Evolutionary conservation across 2,797 vertebrate species (phyloP), one percentile per base, ranked within the genome.

Genomic region (Sebastes steindachneri): DNA sequence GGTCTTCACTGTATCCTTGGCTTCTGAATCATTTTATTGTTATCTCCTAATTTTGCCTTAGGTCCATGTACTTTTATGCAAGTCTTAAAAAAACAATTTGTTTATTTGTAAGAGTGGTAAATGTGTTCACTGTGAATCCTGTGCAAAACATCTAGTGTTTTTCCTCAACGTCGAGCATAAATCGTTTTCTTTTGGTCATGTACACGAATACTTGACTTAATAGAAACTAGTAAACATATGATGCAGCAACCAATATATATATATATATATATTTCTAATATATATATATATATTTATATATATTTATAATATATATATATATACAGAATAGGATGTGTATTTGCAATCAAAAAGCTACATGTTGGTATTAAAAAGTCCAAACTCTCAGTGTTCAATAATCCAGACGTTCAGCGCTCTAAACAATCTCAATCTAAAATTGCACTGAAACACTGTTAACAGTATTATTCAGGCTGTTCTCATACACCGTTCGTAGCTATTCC

Each of bases 1-100:
- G 79, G 76, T 89, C 86, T 87, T 82, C 57, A 66, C 71, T 81
- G 71, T 90, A 79, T 90, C 66, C 67, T 80, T 86, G 59, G 68
- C 63, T 68, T 84, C 45, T 81, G 54, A 73, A 54, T 90, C 17
- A 21, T 79, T 79, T 75, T 83, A 73, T 85, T 85, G 68, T 86
- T 88, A 72, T 90, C 75, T 84, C 26, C 58, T 65, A 76, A 86
- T 87, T 86, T 89, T 77, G 86, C 90, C 89, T 77, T 48, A 53
- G 80, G 89, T 88, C 51, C 14, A 21, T 68, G 26, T n/a, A 55
- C 72, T 84, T 82, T 71, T 63, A 21, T 48, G 17, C 14, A 55
- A 67, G 71, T 79, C 51, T 68, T 75, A 37, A 57, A 83, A 88
- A 79, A 19, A 29, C 3, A 7, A 9, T 68, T 65, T 45, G 4